Conservation (phyloP, 1,140 invertebrate species). For the Pseudomyrmex pallidus region DNA sequence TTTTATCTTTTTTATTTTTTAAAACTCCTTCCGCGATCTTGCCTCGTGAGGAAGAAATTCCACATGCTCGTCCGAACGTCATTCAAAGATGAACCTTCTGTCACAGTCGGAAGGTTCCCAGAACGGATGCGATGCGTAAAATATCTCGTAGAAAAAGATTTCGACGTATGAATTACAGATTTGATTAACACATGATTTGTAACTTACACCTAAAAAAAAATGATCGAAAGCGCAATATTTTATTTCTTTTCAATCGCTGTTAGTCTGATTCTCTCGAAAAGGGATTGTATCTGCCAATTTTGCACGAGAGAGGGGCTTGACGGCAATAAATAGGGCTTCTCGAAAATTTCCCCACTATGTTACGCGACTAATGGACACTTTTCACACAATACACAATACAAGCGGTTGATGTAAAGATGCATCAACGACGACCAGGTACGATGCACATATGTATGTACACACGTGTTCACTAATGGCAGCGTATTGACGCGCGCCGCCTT, state of each 20-base stretch:
- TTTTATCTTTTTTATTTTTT: slow-evolving; percentile 46
- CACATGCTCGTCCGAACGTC: not conserved
- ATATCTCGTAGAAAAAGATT: not conserved
- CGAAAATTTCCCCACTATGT: slow-evolving; percentile 43
- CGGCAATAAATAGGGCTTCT: slow-evolving; percentile 10
- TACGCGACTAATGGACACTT: slow-evolving; percentile 52
- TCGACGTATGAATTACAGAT: not conserved
- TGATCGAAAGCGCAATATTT: not conserved
- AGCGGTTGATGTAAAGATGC: slow-evolving; percentile 43
- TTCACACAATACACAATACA: slow-evolving; percentile 44
- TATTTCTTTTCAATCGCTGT: no score
- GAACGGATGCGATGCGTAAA: not conserved
- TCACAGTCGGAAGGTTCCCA: slow-evolving; percentile 1
- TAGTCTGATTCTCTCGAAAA: not conserved
- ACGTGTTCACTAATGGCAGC: slow-evolving; percentile 67
- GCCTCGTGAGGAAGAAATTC: slow-evolving; percentile 55
- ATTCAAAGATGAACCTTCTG: slow-evolving; percentile 40
- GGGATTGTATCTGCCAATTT: not conserved
- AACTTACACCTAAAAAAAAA: no score
- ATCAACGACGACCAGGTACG: slow-evolving; percentile 40
- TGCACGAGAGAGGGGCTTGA: not conserved
- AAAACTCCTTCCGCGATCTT: not conserved
- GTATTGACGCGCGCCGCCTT: slow-evolving; percentile 57
- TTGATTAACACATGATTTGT: no score
- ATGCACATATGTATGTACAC: slow-evolving; percentile 58